A percentile compares a stretch with the other conserved stretches of the same genome.
phyloP scores from a whole-genome alignment of 2,888 invertebrate genomes.

The Papilio elwesi region DNA sequence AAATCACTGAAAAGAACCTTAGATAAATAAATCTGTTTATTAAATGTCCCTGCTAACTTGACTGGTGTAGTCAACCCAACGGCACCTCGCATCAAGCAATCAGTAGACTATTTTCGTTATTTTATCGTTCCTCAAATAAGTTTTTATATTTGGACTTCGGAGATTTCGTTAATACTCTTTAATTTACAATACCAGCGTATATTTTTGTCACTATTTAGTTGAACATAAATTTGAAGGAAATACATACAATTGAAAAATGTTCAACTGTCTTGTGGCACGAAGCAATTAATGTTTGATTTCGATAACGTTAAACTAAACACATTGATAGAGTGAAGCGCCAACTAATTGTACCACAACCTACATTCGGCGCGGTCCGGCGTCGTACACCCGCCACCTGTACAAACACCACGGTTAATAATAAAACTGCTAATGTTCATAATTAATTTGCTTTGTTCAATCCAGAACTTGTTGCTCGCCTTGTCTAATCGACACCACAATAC shows the following conservation, averaged over 20 bases:
- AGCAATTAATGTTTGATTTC: slow-evolving; percentile 6
- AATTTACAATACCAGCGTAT: too few species aligned
- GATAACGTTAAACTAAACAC: not conserved
- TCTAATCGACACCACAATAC: slow-evolving; percentile 33
- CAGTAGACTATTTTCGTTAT: too few species aligned
- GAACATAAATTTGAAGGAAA: too few species aligned
- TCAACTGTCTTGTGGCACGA: not conserved
- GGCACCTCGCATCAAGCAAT: too few species aligned
- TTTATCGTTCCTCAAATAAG: too few species aligned
- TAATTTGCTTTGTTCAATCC: slow-evolving; percentile 44
- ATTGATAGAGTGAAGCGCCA: slow-evolving; percentile 7
- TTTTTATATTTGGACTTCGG: too few species aligned
- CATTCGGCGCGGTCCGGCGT: slow-evolving; percentile 8
- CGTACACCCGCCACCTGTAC: slow-evolving; percentile 41
- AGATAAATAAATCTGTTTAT: too few species aligned
- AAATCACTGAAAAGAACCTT: too few species aligned
- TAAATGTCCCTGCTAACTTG: too few species aligned
- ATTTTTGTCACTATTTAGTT: too few species aligned
- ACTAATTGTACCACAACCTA: slow-evolving; percentile 35
- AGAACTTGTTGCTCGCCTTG: slow-evolving; percentile 27
- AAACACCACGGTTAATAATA: slow-evolving; percentile 45
- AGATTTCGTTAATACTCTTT: too few species aligned
- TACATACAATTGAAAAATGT: not conserved
- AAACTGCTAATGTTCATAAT: slow-evolving; percentile 44
- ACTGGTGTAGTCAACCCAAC: too few species aligned